A percentile compares a stretch with the other conserved stretches of the same genome.
Evolutionary conservation across 2,113 vertebrate genomes (phyloP).

Genomic region (Limanda limanda): DNA sequence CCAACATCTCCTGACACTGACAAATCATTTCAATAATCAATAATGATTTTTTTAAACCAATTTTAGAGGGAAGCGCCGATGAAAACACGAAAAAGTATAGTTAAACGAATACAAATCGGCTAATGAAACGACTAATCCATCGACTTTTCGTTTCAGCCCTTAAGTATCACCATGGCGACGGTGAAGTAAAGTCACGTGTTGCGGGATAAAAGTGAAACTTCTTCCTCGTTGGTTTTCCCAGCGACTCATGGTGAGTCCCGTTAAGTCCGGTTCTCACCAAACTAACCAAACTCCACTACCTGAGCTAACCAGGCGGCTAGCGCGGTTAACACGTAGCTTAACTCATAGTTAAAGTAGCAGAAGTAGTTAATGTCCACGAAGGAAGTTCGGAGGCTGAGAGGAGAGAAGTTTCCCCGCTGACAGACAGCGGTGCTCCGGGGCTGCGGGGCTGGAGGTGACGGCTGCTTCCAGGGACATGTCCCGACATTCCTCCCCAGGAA

Average conservation of each 20-base stretch:
- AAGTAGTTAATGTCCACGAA: background rate
- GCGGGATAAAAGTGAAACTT: background rate
- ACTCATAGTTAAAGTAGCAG: no score
- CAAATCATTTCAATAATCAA: background rate
- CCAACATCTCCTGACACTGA: background rate
- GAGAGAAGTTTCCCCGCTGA: background rate
- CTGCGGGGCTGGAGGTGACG: background rate
- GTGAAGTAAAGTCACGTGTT: background rate
- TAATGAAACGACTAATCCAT: no score
- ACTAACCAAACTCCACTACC: background rate
- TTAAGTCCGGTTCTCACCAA: background rate
- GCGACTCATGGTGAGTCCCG: background rate
- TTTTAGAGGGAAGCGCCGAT: background rate
- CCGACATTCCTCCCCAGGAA: conserved; percentile 68
- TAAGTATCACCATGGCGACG: background rate
- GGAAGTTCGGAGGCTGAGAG: background rate
- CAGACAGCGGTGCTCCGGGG: background rate
- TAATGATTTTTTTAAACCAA: no score
- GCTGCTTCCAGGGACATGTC: background rate
- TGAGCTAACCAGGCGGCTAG: background rate
- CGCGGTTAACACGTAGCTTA: no score
- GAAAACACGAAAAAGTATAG: background rate
- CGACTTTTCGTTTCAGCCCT: background rate
- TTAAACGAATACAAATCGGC: background rate
- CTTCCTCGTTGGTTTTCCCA: background rate